Percentiles rank a stretch among this genome's conserved stretches.
phyloP scores from a whole-genome alignment of 1,140 invertebrate genomes.

The Drosophila lacertosa region DNA sequence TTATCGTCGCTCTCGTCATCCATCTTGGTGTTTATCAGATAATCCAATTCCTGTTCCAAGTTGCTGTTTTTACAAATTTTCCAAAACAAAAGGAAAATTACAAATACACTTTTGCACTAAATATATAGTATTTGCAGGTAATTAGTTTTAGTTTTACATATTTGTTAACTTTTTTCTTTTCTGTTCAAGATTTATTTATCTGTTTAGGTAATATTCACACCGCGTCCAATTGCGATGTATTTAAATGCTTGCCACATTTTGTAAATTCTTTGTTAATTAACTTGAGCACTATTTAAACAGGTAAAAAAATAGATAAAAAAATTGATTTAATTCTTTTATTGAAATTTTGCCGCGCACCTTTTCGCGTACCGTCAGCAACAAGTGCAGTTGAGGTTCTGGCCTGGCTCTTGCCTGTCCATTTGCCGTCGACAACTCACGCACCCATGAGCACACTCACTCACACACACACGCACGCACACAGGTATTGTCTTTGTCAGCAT shows the following conservation, averaged over 20 bases:
- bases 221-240: conserved; percentile 59
- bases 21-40: conserved; percentile 83
- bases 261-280: background rate
- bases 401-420: conserved; percentile 17
- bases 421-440: conserved; percentile 17
- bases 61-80: conserved; percentile 14
- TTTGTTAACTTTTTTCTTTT: conserved; percentile 29
- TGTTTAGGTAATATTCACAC: conserved; percentile 63
- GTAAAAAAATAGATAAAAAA: background rate
- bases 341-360: conserved; percentile 9
- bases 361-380: conserved; percentile 70
- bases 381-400: conserved; percentile 73
- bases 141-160: conserved; percentile 45
- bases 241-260: conserved; percentile 64
- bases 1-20: conserved; percentile 89
- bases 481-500: conserved; percentile 31
- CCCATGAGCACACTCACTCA: conserved; percentile 3
- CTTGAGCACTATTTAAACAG: background rate
- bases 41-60: conserved; percentile 71
- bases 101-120: conserved; percentile 7
- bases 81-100: conserved; percentile 13
- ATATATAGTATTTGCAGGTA: conserved; percentile 9
- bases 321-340: background rate
- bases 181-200: conserved; percentile 9
- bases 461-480: conserved; percentile 5